Conservation (phyloP, 2,797 vertebrate genomes). For the Pempheris klunzingeri region DNA sequence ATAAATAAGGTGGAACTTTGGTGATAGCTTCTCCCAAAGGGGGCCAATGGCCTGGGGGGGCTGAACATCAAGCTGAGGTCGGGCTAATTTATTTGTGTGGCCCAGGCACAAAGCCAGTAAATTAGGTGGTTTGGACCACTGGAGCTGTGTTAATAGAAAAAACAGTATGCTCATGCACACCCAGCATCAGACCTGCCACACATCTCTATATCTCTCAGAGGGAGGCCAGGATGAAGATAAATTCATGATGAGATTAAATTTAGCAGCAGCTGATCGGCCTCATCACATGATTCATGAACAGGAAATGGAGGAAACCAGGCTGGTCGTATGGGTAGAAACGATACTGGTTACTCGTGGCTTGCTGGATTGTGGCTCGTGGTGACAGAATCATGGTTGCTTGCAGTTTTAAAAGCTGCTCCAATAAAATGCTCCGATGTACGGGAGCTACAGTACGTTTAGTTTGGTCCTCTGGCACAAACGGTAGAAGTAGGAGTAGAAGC, state of each 20-base stretch:
- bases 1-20: constrained; percentile 50
- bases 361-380: constrained; percentile 2
- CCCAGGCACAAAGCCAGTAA: constrained; percentile 67
- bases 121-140: constrained; percentile 71
- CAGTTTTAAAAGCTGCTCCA: neutral
- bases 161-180: constrained; percentile 76
- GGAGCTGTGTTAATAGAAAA: constrained; percentile 73
- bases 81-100: constrained; percentile 63
- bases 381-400: neutral
- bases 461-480: neutral
- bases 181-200: constrained; percentile 40
- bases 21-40: constrained; percentile 8
- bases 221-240: constrained; percentile 48
- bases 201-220: constrained; percentile 42
- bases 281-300: constrained; percentile 30
- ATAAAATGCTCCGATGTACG: neutral
- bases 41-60: constrained; percentile 29
- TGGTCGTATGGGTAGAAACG: constrained; percentile 14
- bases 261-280: constrained; percentile 49
- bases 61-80: constrained; percentile 21
- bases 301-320: constrained; percentile 42
- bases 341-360: constrained; percentile 1
- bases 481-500: neutral
- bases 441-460: neutral
- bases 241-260: constrained; percentile 61